Percentiles rank a stretch among this genome's conserved stretches.
These are phyloP conservation scores for Semnornis frantzii DNA, from an alignment of 2,113 vertebrate species.

Conservation along the genomic window DNA sequence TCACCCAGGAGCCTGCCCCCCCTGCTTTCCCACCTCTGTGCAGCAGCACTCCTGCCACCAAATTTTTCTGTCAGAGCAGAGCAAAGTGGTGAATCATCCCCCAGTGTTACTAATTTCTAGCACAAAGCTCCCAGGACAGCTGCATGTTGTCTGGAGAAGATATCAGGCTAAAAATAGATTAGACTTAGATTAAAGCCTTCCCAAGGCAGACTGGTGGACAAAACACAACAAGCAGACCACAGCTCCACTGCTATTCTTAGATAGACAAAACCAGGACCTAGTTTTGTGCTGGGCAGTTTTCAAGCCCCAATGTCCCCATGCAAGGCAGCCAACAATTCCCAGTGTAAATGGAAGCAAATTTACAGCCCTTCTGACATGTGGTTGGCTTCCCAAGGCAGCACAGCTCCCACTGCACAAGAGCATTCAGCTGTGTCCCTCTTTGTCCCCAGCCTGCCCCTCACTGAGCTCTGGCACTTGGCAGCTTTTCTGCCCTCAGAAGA, in stretches of 20 bases:
- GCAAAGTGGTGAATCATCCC: slow-evolving; percentile 52
- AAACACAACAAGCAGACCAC: slow-evolving; percentile 31
- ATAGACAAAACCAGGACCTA: slow-evolving; percentile 36
- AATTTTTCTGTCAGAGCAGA: neutral
- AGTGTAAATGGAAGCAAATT: slow-evolving; percentile 43
- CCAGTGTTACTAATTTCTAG: slow-evolving; percentile 58
- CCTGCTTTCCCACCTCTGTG: neutral
- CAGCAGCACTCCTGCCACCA: neutral
- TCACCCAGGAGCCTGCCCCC: neutral
- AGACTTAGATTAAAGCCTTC: slow-evolving; percentile 66
- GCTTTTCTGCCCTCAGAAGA: slow-evolving; percentile 26
- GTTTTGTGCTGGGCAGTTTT: slow-evolving; percentile 1
- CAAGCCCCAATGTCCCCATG: neutral
- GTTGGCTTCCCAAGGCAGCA: slow-evolving; percentile 46
- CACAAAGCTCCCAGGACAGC: slow-evolving; percentile 54
- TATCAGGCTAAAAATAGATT: slow-evolving; percentile 70
- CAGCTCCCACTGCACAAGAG: slow-evolving; percentile 40
- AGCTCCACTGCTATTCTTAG: slow-evolving; percentile 52
- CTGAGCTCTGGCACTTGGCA: slow-evolving; percentile 27
- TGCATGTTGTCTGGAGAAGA: slow-evolving; percentile 61
- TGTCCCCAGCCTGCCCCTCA: slow-evolving; percentile 42
- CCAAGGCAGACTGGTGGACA: slow-evolving; percentile 48
- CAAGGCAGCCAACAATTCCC: slow-evolving; percentile 1
- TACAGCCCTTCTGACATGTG: slow-evolving; percentile 41
- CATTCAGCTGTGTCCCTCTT: slow-evolving; percentile 26